Conservation (phyloP, 2,113 vertebrate genomes). For the Forbesichthys agassizii region DNA sequence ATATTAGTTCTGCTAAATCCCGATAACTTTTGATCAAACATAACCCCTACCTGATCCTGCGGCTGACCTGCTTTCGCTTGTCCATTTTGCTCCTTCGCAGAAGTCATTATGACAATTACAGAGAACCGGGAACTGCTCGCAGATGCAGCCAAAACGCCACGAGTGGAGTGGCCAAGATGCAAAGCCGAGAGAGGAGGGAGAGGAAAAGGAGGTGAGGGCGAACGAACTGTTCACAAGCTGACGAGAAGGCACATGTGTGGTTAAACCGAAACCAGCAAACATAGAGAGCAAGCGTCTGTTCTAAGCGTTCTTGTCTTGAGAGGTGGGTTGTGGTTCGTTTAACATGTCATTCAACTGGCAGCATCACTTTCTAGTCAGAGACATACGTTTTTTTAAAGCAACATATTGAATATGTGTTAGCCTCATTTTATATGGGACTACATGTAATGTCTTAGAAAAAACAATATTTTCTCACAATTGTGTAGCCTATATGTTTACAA, state of each 20-base stretch:
- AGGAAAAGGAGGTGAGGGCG: conserved; percentile 8
- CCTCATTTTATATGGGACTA: neutral
- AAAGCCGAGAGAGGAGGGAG: conserved; percentile 7
- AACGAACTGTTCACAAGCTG: conserved; percentile 13
- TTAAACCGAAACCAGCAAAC: conserved; percentile 38
- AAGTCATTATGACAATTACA: conserved; percentile 85
- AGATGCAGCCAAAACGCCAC: conserved; percentile 35
- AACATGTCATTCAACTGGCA: conserved; percentile 15
- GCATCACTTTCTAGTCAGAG: conserved; percentile 2
- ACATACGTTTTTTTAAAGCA: neutral
- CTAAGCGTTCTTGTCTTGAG: conserved; percentile 14
- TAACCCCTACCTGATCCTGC: conserved; percentile 86
- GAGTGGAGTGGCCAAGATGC: conserved; percentile 6
- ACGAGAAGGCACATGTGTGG: conserved; percentile 16
- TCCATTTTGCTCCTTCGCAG: conserved; percentile 85
- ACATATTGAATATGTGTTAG: neutral
- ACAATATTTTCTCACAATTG: too few relatives aligned
- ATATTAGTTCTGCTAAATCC: too few relatives aligned
- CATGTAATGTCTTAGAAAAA: neutral
- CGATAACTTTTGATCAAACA: neutral
- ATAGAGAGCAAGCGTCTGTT: conserved; percentile 39
- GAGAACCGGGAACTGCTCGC: conserved; percentile 31
- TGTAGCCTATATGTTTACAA: too few relatives aligned
- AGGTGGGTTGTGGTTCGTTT: conserved; percentile 47
- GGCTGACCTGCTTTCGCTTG: conserved; percentile 84